Conservation (phyloP, 2,797 vertebrate genomes). For the Avahi laniger region DNA sequence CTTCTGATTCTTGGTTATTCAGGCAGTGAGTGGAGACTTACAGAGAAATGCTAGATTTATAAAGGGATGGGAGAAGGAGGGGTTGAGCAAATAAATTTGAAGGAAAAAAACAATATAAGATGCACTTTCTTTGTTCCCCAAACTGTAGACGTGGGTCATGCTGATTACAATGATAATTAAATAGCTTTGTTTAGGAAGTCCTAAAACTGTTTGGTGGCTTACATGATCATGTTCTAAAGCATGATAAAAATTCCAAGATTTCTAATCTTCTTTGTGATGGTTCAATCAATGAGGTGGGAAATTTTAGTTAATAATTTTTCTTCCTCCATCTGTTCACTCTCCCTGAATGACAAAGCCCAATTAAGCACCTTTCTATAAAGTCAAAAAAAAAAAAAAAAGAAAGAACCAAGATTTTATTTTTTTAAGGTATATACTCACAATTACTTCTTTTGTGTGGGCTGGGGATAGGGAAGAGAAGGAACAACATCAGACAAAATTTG, state of each 20-base stretch:
- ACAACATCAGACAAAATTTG: background rate
- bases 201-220: background rate
- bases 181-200: constrained; percentile 35
- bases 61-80: rapidly evolving
- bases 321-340: constrained; percentile 57
- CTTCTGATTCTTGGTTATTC: background rate
- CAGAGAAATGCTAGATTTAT: background rate
- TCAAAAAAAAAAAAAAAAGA: background rate
- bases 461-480: background rate
- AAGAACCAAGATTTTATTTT: background rate
- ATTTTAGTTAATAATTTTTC: constrained; percentile 54
- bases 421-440: background rate
- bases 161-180: background rate
- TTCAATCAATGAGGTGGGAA: constrained; percentile 61
- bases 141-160: background rate
- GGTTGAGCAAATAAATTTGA: background rate
- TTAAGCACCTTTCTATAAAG: constrained; percentile 54
- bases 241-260: background rate
- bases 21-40: background rate
- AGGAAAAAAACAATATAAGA: background rate
- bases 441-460: background rate
- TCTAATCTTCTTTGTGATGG: constrained; percentile 24
- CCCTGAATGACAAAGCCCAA: constrained; percentile 47
- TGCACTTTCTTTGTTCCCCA: background rate
- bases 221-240: constrained; percentile 50